phyloP scores from a whole-genome alignment of 2,797 vertebrate genomes.

The Melanotaenia parkinsoni region DNA sequence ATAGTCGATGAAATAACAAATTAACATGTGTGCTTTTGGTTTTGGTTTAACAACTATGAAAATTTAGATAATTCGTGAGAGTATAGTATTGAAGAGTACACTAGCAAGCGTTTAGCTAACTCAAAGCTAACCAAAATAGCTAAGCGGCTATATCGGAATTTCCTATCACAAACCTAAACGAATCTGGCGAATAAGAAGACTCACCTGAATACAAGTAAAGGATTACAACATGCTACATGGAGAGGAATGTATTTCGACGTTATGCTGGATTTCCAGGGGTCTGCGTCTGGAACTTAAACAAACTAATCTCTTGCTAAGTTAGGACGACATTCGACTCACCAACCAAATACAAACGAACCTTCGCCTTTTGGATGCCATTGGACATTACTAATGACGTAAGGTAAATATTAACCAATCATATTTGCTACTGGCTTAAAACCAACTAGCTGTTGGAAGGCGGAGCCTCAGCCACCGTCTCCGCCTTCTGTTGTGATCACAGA shows the following conservation, averaged over 20 bases:
- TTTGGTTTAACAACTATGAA: not conserved
- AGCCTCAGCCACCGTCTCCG: not conserved
- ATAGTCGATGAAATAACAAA: not conserved
- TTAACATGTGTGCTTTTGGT: not conserved
- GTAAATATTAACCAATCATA: constrained; percentile 54
- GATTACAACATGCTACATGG: constrained; percentile 29
- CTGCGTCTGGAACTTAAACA: constrained; percentile 2
- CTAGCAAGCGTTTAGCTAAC: constrained; percentile 37
- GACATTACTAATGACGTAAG: constrained; percentile 28
- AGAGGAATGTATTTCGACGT: not conserved
- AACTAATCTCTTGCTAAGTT: constrained; percentile 58
- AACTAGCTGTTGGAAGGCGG: constrained; percentile 3
- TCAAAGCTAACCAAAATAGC: constrained; percentile 52
- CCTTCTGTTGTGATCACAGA: not conserved
- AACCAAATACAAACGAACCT: constrained; percentile 69
- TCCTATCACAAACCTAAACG: not conserved
- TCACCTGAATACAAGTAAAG: constrained; percentile 42
- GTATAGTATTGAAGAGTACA: not conserved
- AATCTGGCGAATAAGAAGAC: constrained; percentile 4
- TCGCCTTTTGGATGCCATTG: constrained; percentile 53
- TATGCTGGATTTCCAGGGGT: not conserved
- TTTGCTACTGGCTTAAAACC: too few species aligned
- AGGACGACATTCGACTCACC: constrained; percentile 13
- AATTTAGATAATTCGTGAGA: accelerated
- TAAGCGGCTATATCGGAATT: constrained; percentile 4